These are phyloP conservation scores for Sylvia atricapilla DNA, from an alignment of 2,113 vertebrate species.

Conservation along the genomic window DNA sequence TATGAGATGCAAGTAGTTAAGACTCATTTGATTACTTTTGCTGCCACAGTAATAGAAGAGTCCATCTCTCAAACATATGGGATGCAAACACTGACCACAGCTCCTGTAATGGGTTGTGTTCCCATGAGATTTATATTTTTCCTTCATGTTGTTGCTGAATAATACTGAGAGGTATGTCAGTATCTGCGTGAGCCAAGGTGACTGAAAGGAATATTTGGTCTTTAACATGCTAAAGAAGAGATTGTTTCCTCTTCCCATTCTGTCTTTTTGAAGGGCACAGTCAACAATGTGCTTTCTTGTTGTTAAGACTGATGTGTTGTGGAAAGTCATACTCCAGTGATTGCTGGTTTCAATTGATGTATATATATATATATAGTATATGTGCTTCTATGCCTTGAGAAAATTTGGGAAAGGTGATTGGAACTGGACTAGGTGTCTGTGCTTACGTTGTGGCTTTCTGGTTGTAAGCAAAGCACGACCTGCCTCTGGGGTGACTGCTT, in stretches of 20 bases:
- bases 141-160: not conserved
- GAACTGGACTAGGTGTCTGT: not conserved
- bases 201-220: not conserved
- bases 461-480: fast-evolving
- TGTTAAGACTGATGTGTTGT: not conserved
- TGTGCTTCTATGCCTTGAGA: not conserved
- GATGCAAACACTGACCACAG: not conserved
- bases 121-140: not conserved
- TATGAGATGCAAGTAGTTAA: not conserved
- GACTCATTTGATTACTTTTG: not conserved
- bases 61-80: not conserved
- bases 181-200: not conserved
- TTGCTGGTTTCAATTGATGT: not conserved
- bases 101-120: not conserved
- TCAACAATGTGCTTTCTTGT: not conserved
- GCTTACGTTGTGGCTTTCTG: not conserved
- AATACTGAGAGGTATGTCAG: not conserved
- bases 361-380: not conserved
- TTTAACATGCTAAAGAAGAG: not conserved
- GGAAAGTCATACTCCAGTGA: not conserved
- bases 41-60: not conserved
- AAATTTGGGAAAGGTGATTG: not conserved
- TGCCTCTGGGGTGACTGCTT: not conserved
- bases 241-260: not conserved
- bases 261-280: not conserved